Base-by-base conservation (phyloP, 2,797 vertebrate species). In the Iguana delicatissima region DNA sequence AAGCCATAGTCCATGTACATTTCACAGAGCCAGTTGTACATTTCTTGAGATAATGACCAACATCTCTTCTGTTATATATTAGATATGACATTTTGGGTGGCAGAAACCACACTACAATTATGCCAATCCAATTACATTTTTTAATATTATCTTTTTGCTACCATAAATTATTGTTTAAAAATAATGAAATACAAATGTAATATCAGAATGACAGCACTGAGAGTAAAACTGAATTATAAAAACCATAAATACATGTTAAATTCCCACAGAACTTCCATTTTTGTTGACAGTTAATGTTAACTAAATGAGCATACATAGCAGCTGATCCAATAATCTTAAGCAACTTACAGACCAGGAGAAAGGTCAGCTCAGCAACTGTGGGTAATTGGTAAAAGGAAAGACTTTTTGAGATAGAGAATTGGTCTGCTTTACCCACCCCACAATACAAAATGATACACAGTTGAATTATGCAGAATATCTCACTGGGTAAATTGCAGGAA, bases 111-210 rank as follows among this genome's bases (percentile, higher is more conserved):
- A 79, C 26, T 76, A 42, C 86, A 88, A 88, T 91, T 88, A 80
- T 84, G 72, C 50, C 14, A 84, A 77, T 87, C 73, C 86, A 80
- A 84, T 91, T 91, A 84, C 73, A 46, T 84, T 84, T 85, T 89
- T 90, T 10, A 18, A 76, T 72, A 84, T 72, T 50, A 88, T 20
- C 50, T 69, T 77, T 87, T 77, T 87, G 42, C 18, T 77, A 50
- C 62, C 86, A 72, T 91, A 91, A 91, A 88, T 88, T 87, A 73
- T 85, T 84, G 59, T 87, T 91, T 91, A 67, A 77, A 84, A 91
- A 91, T 91, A 91, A 91, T 91, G 73, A 91, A 88, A 88, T 84
- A 79, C 81, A 88, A 91, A 87, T 72, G 81, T 42, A 88, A 84
- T 84, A 91, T 84, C 74, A 26, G 86, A 84, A 59, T 88, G 90